Base-by-base conservation (phyloP, 2,888 invertebrate species). In the Agriotes lineatus region DNA sequence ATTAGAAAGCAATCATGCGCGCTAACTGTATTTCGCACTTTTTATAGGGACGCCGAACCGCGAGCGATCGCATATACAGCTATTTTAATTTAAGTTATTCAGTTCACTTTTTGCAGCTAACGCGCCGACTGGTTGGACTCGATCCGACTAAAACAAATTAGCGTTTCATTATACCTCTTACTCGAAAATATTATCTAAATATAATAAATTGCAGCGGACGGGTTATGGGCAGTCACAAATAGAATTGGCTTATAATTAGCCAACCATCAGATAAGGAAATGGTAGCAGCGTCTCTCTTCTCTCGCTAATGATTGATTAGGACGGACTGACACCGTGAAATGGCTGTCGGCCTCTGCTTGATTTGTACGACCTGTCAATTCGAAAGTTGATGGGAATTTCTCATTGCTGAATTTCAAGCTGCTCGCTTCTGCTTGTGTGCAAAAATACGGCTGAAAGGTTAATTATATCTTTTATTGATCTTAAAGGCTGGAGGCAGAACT, bases 1-100 rank as follows among this genome's bases (percentile, higher is more conserved):
- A 79, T 79, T 79, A 79, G 79, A 78, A 79, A 78, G 79, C 75
- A 79, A 79, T 79, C 75, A 57, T 64, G 64, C 56, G 44, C 20
- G 33, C 74, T 79, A 79, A 79, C 77, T 79, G 78, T 78, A 78
- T 67, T 60, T 68, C 20, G 48, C 35, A 65, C 67, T 72, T 75
- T 77, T 75, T 76, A 72, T 68, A 59, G 60, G 65, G 22, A 52
- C 52, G 39, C 58, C 62, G 39, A 69, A 68, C 42, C 69, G 61
- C 72, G 72, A 72, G 67, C 75, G 73, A 61, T 66, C 58, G 63
- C 52, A 76, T 74, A 74, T 75, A 77, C 77, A 77, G 76, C 78
- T 77, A 77, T 73, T 76, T 75, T 76, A 77, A 77, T 77, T 77
- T 74, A 74, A 77, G 73, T 74, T 75, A 77, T 76, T 76, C 75